Evolutionary conservation across 2,113 vertebrate species (phyloP).

Genomic region (Stegostoma tigrinum): DNA sequence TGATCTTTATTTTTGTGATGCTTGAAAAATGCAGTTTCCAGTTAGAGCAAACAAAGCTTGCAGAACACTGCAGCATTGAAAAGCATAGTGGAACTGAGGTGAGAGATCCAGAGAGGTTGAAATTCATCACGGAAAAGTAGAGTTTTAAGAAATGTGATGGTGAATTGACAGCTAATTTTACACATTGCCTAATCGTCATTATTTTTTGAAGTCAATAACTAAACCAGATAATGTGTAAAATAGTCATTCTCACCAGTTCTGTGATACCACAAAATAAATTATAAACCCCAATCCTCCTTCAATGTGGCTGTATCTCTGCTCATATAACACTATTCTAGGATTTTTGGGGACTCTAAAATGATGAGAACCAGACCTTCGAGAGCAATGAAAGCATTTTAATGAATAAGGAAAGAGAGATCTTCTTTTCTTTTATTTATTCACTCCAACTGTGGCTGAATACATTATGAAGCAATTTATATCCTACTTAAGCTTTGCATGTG

Average conservation of each 20-base stretch:
- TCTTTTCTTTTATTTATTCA: not conserved
- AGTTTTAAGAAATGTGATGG: not conserved
- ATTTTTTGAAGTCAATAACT: not conserved
- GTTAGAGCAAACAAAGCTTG: too few species aligned
- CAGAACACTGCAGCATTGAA: not conserved
- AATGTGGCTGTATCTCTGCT: not conserved
- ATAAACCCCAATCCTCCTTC: not conserved
- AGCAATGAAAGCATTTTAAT: not conserved
- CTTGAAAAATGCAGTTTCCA: not conserved
- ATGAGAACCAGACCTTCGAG: not conserved
- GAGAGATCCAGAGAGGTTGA: not conserved
- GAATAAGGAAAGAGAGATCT: not conserved
- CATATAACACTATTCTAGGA: not conserved
- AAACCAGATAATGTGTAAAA: not conserved
- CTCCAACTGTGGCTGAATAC: not conserved
- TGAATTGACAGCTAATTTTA: not conserved
- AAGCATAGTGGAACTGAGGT: not conserved
- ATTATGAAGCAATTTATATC: slow-evolving; percentile 4
- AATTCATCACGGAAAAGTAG: not conserved
- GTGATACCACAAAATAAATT: not conserved
- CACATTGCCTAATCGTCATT: not conserved
- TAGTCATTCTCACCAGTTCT: too few species aligned
- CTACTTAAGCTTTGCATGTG: not conserved
- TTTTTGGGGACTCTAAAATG: not conserved
- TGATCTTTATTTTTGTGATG: not conserved